phyloP scores from a whole-genome alignment of 2,888 invertebrate species.

The Tipula confusa region DNA sequence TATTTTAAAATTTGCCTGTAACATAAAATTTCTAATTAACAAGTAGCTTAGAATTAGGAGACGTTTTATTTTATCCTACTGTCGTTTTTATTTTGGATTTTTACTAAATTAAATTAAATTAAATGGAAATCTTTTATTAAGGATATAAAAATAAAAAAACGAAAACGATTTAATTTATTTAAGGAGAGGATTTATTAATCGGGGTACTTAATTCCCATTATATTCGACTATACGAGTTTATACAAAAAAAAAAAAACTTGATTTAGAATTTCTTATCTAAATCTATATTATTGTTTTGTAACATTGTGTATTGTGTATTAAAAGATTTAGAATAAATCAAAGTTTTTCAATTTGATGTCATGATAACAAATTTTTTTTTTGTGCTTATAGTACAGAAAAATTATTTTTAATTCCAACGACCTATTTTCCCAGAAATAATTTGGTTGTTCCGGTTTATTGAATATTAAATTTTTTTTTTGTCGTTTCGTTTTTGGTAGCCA shows the following conservation, averaged over 20 bases:
- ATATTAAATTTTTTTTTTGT: not conserved
- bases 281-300: not conserved
- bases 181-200: conserved; percentile 16
- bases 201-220: not conserved
- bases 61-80: too few relatives aligned
- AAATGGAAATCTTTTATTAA: not conserved
- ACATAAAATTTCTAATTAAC: not conserved
- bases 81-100: not conserved
- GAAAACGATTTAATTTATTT: not conserved
- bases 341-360: not conserved
- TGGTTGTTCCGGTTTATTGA: conserved; percentile 15
- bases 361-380: conserved; percentile 13
- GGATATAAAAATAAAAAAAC: not conserved
- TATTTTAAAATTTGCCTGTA: too few relatives aligned
- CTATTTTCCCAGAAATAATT: conserved; percentile 12
- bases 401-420: not conserved
- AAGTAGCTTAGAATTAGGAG: not conserved
- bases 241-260: too few relatives aligned
- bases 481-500: not conserved
- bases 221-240: not conserved
- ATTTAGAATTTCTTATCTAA: not conserved
- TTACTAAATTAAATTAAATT: not conserved
- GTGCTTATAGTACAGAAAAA: not conserved
- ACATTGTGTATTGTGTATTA: not conserved
- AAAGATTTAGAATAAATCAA: conserved; percentile 7